These are phyloP conservation scores for Caiman crocodilus DNA, from an alignment of 2,797 vertebrate genomes.

Conservation along the genomic window DNA sequence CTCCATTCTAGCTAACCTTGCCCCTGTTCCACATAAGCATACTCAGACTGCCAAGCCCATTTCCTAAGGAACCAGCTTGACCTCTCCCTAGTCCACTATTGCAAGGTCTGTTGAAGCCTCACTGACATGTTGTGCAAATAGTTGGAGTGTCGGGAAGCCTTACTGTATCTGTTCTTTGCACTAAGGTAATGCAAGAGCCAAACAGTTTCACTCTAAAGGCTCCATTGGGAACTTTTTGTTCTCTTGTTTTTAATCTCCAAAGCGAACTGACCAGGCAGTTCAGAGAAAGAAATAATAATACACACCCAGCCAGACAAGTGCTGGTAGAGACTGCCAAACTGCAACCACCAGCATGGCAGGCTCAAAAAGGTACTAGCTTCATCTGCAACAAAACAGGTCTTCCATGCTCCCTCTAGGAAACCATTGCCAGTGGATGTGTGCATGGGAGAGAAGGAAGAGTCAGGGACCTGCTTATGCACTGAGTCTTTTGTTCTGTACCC, in stretches of 20 bases:
- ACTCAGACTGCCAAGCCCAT: neutral
- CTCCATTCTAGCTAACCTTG: too few relatives aligned
- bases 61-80: neutral
- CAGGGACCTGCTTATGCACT: neutral
- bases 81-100: neutral
- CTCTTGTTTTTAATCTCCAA: neutral
- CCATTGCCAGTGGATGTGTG: too few relatives aligned
- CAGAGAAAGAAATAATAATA: neutral
- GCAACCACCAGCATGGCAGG: neutral
- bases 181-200: neutral
- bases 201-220: neutral
- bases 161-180: neutral
- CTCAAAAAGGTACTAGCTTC: neutral
- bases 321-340: neutral
- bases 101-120: neutral
- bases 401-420: too few relatives aligned
- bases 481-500: neutral
- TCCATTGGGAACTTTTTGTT: conserved; percentile 8
- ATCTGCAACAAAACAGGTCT: neutral
- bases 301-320: neutral
- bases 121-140: neutral
- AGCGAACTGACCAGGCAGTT: conserved; percentile 2
- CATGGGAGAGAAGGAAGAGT: neutral
- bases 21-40: neutral
- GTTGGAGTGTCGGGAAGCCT: neutral